Percentiles rank a stretch among this genome's conserved stretches.
phyloP scores from a whole-genome alignment of 2,113 vertebrate species.

The Setophaga kirtlandii region DNA sequence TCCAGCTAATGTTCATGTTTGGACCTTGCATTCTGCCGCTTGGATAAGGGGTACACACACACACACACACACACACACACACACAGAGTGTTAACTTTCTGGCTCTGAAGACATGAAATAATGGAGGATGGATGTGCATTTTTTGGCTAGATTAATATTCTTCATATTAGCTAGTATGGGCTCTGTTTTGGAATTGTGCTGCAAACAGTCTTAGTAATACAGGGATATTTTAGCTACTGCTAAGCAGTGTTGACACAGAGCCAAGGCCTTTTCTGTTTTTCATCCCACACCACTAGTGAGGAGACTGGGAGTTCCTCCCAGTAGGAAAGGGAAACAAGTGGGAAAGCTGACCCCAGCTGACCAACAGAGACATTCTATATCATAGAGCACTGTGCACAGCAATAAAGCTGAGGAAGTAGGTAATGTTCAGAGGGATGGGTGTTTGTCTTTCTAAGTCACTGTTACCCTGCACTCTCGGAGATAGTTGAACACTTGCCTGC shows the following conservation, averaged over 20 bases:
- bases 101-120: background rate
- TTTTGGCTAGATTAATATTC: background rate
- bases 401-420: background rate
- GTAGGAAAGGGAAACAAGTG: background rate
- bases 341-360: background rate
- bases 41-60: background rate
- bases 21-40: background rate
- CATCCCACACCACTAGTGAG: background rate
- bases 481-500: background rate
- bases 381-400: background rate
- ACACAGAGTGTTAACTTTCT: background rate
- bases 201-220: background rate
- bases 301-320: background rate
- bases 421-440: background rate
- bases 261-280: background rate
- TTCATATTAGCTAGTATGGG: background rate
- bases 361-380: background rate
- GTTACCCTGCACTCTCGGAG: background rate
- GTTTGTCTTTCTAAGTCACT: background rate
- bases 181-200: background rate
- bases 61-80: background rate
- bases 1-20: background rate
- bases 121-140: background rate
- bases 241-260: background rate
- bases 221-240: background rate